Base-by-base conservation (phyloP, 2,888 invertebrate species). In the Agonum fuliginosum region DNA sequence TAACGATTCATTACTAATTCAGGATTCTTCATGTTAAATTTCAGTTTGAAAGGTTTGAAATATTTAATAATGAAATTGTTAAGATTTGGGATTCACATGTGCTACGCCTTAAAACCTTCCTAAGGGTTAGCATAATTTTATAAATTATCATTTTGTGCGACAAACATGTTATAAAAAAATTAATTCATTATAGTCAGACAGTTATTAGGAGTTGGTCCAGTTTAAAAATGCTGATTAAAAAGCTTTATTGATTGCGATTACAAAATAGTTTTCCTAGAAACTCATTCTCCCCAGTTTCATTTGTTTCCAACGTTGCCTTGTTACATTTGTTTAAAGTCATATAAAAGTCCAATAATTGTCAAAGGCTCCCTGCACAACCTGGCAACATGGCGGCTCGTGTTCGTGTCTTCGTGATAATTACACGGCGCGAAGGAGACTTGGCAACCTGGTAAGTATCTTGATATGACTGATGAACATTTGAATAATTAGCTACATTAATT, bases 401-500 rank as follows among this genome's bases (percentile, higher is more conserved):
- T n/a, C 34, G 41, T n/a, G 12, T 30, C 12, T 71, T 27, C 71
- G 51, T 51, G 22, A 71, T 71, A 71, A 71, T 51, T 71, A 71
- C 34, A 70, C 20, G 43, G 43, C 17, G 48, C 46, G 22, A 8
- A 20, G 20, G 43, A 12, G 24, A 10, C 27, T 41, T 58, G 71
- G 34, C 30, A 37, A 20, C 20, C 41, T 22, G 20, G 71, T 71
- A 70, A 73, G 62, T 73, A 62, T 73, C 73, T 62, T 73, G 74
- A 73, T 73, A 73, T 73, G 73, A 74, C 62, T 74, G 74, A 74
- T 74, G 74, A 74, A 30, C 74, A 74, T 74, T 74, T 58, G 74
- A 74, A 74, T 74, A 74, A 74, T 74, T 74, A 74, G 65, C n/a
- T 65, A 74, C 65, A 74, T 74, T 74, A 74, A 74, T 74, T 65